These are phyloP conservation scores for Atta texana DNA, from an alignment of 1,140 invertebrate species.

Conservation along the genomic window DNA sequence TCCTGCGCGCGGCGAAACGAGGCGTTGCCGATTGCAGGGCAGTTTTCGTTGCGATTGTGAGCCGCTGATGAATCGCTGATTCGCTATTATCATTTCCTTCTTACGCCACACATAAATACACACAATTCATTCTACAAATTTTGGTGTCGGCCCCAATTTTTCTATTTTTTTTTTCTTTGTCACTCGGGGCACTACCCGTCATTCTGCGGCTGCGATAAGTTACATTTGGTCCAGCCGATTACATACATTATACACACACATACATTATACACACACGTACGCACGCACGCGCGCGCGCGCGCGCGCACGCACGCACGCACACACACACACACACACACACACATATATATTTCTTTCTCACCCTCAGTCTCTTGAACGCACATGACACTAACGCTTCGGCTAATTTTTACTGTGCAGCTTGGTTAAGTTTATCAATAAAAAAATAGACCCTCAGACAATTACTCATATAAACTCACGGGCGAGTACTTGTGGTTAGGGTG, in stretches of 20 bases:
- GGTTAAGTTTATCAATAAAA: conserved; percentile 45
- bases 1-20: conserved; percentile 29
- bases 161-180: conserved; percentile 18
- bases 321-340: background rate
- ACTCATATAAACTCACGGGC: conserved; percentile 70
- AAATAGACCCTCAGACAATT: conserved; percentile 68
- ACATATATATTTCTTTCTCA: conserved; percentile 39
- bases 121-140: conserved; percentile 50
- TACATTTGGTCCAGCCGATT: conserved; percentile 74
- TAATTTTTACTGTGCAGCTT: conserved; percentile 38
- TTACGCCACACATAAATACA: conserved; percentile 19
- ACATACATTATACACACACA: background rate
- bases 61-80: conserved; percentile 48
- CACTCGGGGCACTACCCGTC: conserved; percentile 3
- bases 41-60: conserved; percentile 35
- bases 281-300: background rate
- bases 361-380: conserved; percentile 28
- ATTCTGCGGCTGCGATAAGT: conserved; percentile 71
- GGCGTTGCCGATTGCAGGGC: conserved; percentile 43
- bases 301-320: no score
- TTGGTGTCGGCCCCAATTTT: conserved; percentile 29
- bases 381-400: conserved; percentile 58
- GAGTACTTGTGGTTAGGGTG: conserved; percentile 70
- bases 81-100: conserved; percentile 46
- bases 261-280: no score